Evolutionary conservation across 2,113 vertebrate genomes (phyloP), one percentile per base, ranked within the genome.

Genomic region (Scomber japonicus): DNA sequence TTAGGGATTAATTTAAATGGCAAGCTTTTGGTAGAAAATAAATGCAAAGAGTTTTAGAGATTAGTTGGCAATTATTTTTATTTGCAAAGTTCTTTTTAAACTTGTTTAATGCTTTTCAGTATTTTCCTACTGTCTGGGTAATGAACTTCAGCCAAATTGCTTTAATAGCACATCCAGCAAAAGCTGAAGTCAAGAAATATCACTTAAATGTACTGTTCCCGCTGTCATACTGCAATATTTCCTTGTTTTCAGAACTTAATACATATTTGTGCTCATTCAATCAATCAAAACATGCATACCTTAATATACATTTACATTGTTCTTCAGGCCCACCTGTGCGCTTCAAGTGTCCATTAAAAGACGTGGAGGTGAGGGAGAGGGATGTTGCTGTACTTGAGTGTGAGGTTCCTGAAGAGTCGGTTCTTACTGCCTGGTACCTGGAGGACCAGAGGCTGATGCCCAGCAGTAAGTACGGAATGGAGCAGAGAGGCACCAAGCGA

Each of bases 361-460:
- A 99, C 0, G 89, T 97, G 50, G 97, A 98, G 73, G 97, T 96
- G 66, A 91, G 81, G 0, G 98, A 99, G 78, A 84, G 93, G 0
- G 96, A 96, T 27, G 93, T 96, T 0, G 98, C 94, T 0, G 95
- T 99, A 74, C 88, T 99, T 73, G 97, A 99, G 88, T 99, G 98
- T 63, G 96, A 97, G 62, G 97, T 99, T 1, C 97, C 97, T 0
- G 91, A 97, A 49, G 96, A 97, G 56, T 95, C 95, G 12, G 91
- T 97, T 16, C 95, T 95, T 8, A 94, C 96, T 0, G 76, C 95
- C 48, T 99, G 98, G 98, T 99, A 96, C 91, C 92, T 97, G 27
- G 98, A 99, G 90, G 97, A 99, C 93, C 96, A 96, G 68, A 90
- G 95, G 54, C 93, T 99, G 72, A 95, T 96, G 88, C 95, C 97